A percentile compares a stretch with the other conserved stretches of the same genome.
phyloP scores from a whole-genome alignment of 1,140 invertebrate species.

The Eciton burchellii region DNA sequence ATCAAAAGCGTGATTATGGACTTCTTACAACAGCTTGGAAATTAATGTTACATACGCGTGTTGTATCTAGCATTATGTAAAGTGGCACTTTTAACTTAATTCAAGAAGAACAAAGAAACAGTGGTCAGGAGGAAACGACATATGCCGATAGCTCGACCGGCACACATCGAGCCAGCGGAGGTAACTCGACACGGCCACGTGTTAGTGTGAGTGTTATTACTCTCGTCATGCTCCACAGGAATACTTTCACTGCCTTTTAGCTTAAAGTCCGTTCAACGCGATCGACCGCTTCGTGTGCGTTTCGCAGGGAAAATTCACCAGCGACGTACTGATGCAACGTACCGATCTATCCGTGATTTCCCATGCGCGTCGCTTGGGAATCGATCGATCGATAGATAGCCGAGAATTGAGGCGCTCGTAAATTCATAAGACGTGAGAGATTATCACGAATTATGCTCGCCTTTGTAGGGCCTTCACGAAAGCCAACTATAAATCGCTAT shows the following conservation, averaged over 20 bases:
- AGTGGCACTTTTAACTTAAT: slow-evolving; percentile 5
- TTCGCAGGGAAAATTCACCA: background rate
- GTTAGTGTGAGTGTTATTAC: slow-evolving; percentile 81
- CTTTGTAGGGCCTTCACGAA: background rate
- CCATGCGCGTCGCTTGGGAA: background rate
- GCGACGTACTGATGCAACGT: background rate
- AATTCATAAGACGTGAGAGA: background rate
- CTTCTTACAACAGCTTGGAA: no score
- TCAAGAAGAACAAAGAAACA: slow-evolving; percentile 38
- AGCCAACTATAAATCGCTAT: background rate
- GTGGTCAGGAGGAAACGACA: slow-evolving; percentile 6
- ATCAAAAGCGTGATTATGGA: slow-evolving; percentile 12
- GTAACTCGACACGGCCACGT: slow-evolving; percentile 26
- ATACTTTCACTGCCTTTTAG: slow-evolving; percentile 84
- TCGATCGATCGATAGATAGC: no score
- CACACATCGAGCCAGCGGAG: slow-evolving; percentile 10
- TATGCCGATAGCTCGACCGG: slow-evolving; percentile 35
- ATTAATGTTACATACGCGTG: no score
- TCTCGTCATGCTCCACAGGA: slow-evolving; percentile 81
- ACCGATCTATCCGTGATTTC: slow-evolving; percentile 4
- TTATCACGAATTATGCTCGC: background rate
- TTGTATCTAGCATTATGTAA: slow-evolving; percentile 37
- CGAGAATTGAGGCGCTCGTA: background rate
- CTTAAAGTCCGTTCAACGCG: slow-evolving; percentile 77
- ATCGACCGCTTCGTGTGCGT: slow-evolving; percentile 55